Conservation (phyloP, 1,140 invertebrate genomes). For the Latrodectus geometricus region DNA sequence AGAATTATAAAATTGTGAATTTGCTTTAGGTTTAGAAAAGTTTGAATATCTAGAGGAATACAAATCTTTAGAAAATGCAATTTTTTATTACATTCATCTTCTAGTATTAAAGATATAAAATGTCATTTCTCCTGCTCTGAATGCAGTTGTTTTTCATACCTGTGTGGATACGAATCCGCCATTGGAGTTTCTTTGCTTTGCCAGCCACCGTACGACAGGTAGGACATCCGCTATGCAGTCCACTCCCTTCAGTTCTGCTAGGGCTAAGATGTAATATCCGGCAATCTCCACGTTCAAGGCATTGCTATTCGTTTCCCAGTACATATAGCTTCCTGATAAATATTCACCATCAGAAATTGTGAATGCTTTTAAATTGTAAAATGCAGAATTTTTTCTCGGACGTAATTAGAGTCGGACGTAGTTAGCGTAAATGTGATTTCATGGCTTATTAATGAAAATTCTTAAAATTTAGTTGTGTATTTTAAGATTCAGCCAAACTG, state of each 20-base stretch:
- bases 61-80: too few relatives aligned
- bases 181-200: conserved; percentile 79
- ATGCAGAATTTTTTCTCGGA: neutral
- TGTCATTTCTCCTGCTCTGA: too few relatives aligned
- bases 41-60: too few relatives aligned
- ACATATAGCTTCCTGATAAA: conserved; percentile 7
- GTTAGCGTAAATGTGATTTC: neutral
- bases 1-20: too few relatives aligned
- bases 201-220: conserved; percentile 79
- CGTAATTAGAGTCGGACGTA: neutral
- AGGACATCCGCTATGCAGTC: conserved; percentile 73
- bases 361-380: neutral
- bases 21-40: too few relatives aligned
- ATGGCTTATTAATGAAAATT: too few relatives aligned
- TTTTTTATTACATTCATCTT: too few relatives aligned
- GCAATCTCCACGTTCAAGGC: conserved; percentile 79
- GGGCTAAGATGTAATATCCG: conserved; percentile 78
- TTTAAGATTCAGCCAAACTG: too few relatives aligned
- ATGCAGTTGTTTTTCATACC: conserved; percentile 37
- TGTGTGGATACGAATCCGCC: conserved; percentile 82
- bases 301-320: conserved; percentile 20
- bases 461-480: too few relatives aligned
- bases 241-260: conserved; percentile 72
- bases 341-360: neutral
- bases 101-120: too few relatives aligned